Evolutionary conservation across 2,113 vertebrate species (phyloP), one percentile per base, ranked within the genome.

Genomic region (Myotis yumanensis): DNA sequence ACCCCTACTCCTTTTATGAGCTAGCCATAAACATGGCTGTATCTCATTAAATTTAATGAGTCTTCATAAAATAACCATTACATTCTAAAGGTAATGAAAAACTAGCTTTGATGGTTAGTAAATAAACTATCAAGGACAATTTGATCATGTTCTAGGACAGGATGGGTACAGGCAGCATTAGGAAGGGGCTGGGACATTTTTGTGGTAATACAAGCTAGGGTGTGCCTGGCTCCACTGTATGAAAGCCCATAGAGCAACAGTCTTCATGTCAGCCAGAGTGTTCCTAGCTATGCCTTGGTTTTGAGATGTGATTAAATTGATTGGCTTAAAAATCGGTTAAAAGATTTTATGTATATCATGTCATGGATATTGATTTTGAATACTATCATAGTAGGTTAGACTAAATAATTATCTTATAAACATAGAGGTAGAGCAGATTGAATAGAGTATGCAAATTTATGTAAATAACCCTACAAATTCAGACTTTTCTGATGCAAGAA

Each of bases 21-120:
- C 95, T 91, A 94, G 97, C 95, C 97, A 96, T 98, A 98, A 98
- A 98, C 97, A 97, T 57, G 96, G 97, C 97, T 97, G 97, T 98
- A 97, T 98, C 98, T 98, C 97, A 98, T 98, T 98, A 98, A 98
- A 98, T 98, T 98, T 98, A 98, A 98, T 97, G 98, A 98, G 97
- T 73, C 97, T 98, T 98, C 98, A 98, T 98, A 98, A 98, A 98
- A 98, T 97, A 98, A 97, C 97, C 97, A 98, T 98, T 98, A 98
- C 96, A 77, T 96, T 89, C 93, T 96, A 98, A 96, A 98, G 94
- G 98, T 98, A 98, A 98, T 98, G 98, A 98, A 98, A 98, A 95
- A 98, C 97, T 98, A 97, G 97, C 97, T 98, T 96, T 86, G 94
- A 95, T 95, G 96, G 97, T 98, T 98, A 98, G 98, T 98, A 98